Percentiles rank a stretch among this genome's conserved stretches.
Conservation (phyloP, 2,113 vertebrate genomes). For the Chloebia gouldiae region DNA sequence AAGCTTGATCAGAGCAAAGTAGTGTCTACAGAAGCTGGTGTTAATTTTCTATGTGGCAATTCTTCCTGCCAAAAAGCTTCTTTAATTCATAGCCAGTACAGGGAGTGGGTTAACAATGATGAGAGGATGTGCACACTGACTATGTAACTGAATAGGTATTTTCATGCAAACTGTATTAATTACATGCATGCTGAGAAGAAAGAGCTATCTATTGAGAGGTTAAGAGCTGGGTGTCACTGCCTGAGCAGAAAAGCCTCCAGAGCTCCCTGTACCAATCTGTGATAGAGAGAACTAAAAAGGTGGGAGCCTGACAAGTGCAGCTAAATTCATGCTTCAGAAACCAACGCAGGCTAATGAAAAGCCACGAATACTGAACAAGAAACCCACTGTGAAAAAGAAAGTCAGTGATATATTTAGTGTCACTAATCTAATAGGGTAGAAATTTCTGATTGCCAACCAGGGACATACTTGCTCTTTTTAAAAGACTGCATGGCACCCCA, state of each 20-base stretch:
- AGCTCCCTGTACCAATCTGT: background rate
- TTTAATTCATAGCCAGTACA: constrained; percentile 12
- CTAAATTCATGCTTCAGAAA: background rate
- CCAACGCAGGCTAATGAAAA: background rate
- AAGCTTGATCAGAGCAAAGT: constrained; percentile 28
- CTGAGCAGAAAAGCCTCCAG: background rate
- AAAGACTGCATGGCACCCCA: background rate
- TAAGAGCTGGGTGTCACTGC: background rate
- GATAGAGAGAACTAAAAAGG: background rate
- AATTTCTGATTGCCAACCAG: background rate
- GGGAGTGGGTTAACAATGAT: background rate
- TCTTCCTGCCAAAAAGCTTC: constrained; percentile 29
- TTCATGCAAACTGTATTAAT: constrained; percentile 10
- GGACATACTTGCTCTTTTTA: background rate
- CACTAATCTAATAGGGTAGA: background rate
- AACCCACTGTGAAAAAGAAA: background rate
- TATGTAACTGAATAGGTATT: constrained; percentile 28
- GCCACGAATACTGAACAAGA: background rate
- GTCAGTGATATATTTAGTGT: background rate
- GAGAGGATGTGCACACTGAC: background rate
- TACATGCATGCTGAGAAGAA: constrained; percentile 18
- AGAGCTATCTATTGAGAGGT: background rate
- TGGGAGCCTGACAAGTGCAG: background rate
- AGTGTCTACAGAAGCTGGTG: constrained; percentile 25
- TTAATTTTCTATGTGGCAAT: constrained; percentile 28